Evolutionary conservation across 2,797 vertebrate species (phyloP), one percentile per base, ranked within the genome.

Genomic region (Schizopygopsis pylzovi): DNA sequence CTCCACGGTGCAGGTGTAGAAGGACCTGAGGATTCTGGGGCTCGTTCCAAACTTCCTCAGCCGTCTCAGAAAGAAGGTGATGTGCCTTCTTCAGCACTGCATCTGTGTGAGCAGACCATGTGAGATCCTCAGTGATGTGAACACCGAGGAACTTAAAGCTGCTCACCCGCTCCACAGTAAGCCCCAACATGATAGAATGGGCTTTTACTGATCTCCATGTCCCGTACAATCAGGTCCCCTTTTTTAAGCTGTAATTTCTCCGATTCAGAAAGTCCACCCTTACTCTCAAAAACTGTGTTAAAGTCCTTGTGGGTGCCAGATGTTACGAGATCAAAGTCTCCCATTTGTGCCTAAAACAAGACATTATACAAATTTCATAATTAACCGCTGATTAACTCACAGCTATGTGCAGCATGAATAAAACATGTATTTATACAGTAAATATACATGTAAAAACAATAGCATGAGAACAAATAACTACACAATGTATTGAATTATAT

Each of bases 181-280:
- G 45, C 10, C 37, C 56, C 56, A 88, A 89, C 93, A 94, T 90
- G 83, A 89, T 91, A 88, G 7, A 75, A 52, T 70, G 4, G 20
- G 18, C 20, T 1, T 37, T 28, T 25, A 59, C 56, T 52, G n/a
- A 9, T 28, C 43, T 45, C 43, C 47, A 75, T 28, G 7, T 1
- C 4, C 25, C 72, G 52, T 45, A 52, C 45, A 75, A 52, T 76
- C 22, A 76, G 73, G 47, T 76, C 47, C 10, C 73, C 28, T 54
- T 18, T 25, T 25, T 54, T 52, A 25, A 76, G 25, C 8, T 20
- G 10, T 20, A 18, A 12, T 28, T 13, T 15, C 1, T 76, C 16
- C 20, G 11, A 75, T 18, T 75, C 13, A 25, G n/a, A 10, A 10
- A 54, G 10, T 25, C 13, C 43, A 11, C 4, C 68, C 10, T n/a